These are phyloP conservation scores for Pseudomyrmex flavicornis DNA, from an alignment of 1,140 invertebrate species.

Conservation along the genomic window DNA sequence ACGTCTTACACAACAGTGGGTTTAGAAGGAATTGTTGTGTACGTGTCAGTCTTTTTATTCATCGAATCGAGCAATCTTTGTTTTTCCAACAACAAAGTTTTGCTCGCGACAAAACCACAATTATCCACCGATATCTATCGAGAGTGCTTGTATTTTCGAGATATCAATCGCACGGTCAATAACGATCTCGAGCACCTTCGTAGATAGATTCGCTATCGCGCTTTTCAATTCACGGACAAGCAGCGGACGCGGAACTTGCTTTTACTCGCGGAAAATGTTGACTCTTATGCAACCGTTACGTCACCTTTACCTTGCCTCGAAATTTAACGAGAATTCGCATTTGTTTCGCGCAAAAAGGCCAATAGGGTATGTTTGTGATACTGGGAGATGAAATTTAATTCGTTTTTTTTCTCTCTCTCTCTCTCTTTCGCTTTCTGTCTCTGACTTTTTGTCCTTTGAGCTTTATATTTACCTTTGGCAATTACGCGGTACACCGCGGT, in stretches of 20 bases:
- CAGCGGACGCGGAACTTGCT: background rate
- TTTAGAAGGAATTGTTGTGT: background rate
- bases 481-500: background rate
- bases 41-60: background rate
- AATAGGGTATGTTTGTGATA: background rate
- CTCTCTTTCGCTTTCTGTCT: background rate
- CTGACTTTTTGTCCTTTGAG: background rate
- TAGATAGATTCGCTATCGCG: conserved; percentile 2
- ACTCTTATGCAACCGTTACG: conserved; percentile 4
- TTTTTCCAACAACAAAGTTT: background rate
- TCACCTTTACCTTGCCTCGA: background rate
- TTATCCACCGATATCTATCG: background rate
- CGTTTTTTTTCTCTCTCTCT: background rate
- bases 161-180: conserved; percentile 16
- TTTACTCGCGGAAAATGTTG: background rate
- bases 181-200: conserved; percentile 12
- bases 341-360: background rate
- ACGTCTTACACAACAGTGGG: background rate
- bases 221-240: background rate
- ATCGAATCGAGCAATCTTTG: background rate
- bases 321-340: conserved; percentile 10
- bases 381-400: background rate
- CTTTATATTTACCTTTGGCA: conserved; percentile 14
- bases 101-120: background rate
- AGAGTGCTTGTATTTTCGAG: conserved; percentile 5